Conservation (phyloP, 2,113 vertebrate species). For the Indri indri region DNA sequence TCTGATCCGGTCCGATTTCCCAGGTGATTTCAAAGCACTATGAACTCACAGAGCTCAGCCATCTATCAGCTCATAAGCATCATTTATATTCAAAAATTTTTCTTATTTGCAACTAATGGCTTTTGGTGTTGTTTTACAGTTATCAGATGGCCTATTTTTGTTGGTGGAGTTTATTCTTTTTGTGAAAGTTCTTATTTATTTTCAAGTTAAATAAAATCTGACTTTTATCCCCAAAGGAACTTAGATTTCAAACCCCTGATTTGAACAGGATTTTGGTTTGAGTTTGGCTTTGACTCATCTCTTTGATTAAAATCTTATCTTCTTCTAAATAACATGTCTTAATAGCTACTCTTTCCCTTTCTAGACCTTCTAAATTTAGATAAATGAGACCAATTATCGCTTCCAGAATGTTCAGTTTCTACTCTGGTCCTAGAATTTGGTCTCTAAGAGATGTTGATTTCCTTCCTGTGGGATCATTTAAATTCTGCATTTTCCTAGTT, state of each 20-base stretch:
- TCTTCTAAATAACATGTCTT: conserved; percentile 71
- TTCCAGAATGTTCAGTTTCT: conserved; percentile 76
- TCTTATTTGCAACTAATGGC: conserved; percentile 40
- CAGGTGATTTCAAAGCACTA: background rate
- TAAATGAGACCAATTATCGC: conserved; percentile 74
- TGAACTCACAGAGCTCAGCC: background rate
- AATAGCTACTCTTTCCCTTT: conserved; percentile 75
- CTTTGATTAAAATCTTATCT: conserved; percentile 78
- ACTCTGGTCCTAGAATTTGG: conserved; percentile 64
- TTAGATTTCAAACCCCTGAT: conserved; percentile 66
- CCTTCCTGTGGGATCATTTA: conserved; percentile 32
- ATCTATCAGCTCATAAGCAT: background rate
- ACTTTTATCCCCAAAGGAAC: conserved; percentile 70
- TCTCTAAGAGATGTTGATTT: conserved; percentile 70
- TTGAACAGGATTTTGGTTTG: conserved; percentile 68
- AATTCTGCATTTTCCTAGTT: conserved; percentile 25
- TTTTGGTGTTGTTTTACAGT: background rate
- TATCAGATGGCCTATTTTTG: conserved; percentile 65
- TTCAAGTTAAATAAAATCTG: conserved; percentile 70
- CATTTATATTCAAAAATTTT: conserved; percentile 50
- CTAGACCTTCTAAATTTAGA: conserved; percentile 78
- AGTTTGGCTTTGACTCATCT: conserved; percentile 72
- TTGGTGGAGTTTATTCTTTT: conserved; percentile 58
- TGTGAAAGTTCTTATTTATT: conserved; percentile 52
- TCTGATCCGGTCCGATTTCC: background rate